Evolutionary conservation across 2,113 vertebrate genomes (phyloP).

Genomic region (Struthio camelus): DNA sequence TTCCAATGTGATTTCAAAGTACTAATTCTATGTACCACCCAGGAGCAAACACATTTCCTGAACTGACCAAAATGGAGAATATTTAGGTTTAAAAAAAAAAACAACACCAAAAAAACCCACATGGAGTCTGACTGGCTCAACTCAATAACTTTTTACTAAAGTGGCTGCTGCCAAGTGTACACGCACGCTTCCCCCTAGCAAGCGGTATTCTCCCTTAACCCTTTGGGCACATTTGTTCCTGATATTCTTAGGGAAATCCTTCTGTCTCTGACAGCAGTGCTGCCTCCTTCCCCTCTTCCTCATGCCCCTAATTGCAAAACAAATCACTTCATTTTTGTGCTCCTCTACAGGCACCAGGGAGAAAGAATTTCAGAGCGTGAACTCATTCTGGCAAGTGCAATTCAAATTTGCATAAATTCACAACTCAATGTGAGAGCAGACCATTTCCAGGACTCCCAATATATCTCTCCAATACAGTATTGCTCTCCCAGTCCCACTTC

Average conservation of each 20-base stretch:
- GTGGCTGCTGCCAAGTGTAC: constrained; percentile 55
- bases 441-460: not conserved
- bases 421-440: not conserved
- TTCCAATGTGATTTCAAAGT: constrained; percentile 49
- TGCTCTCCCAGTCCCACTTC: not conserved
- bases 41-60: constrained; percentile 60
- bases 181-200: constrained; percentile 26
- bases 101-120: constrained; percentile 28
- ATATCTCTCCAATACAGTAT: not conserved
- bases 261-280: not conserved
- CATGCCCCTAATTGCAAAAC: not conserved
- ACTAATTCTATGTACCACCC: constrained; percentile 62
- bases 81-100: constrained; percentile 29
- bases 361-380: not conserved
- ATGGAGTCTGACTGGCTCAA: constrained; percentile 55
- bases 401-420: not conserved
- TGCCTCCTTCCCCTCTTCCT: not conserved
- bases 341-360: not conserved
- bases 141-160: constrained; percentile 63
- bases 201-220: constrained; percentile 56
- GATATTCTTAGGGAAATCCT: not conserved
- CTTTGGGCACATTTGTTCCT: constrained; percentile 13
- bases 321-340: not conserved
- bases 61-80: constrained; percentile 59
- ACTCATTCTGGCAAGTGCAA: not conserved